phyloP scores from a whole-genome alignment of 2,797 vertebrate species.

The Aeoliscus strigatus region DNA sequence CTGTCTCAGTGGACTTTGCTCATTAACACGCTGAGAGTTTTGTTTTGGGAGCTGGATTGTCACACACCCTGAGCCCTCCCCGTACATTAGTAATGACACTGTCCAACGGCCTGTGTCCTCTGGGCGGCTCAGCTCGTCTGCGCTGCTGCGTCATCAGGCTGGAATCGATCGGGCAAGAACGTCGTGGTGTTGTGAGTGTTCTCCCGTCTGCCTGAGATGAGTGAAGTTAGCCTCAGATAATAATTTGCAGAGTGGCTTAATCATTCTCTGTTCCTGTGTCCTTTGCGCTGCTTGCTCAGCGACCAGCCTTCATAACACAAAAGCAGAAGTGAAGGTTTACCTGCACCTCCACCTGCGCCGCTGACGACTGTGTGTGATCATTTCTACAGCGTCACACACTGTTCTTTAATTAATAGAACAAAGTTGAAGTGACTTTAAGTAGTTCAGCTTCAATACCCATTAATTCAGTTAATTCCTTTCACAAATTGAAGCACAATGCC shows the following conservation, averaged over 20 bases:
- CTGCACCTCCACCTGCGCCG: too few species aligned
- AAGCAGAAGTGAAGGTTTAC: constrained; percentile 16
- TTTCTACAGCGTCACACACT: too few species aligned
- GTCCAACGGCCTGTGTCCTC: constrained; percentile 26
- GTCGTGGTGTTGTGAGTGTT: too few species aligned
- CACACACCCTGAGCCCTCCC: constrained; percentile 38
- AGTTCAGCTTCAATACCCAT: too few species aligned
- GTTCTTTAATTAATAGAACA: too few species aligned
- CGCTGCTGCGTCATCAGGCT: constrained; percentile 48
- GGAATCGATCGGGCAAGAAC: constrained; percentile 35
- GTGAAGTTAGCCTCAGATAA: constrained; percentile 2
- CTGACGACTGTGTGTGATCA: constrained; percentile 5
- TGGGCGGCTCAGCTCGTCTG: constrained; percentile 23
- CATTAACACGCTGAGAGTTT: too few species aligned
- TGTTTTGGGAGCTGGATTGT: too few species aligned
- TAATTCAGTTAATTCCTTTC: too few species aligned
- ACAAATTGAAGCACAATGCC: too few species aligned
- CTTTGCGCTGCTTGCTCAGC: constrained; percentile 3
- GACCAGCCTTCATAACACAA: neutral
- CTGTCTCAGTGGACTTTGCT: too few species aligned
- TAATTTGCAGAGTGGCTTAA: constrained; percentile 34
- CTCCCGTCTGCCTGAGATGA: too few species aligned
- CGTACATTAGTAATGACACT: constrained; percentile 34
- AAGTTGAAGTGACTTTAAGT: too few species aligned
- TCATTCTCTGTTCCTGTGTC: constrained; percentile 13